Percentiles rank a stretch among this genome's conserved stretches.
These are phyloP conservation scores for Tachina grossa DNA, from an alignment of 2,888 invertebrate genomes.

Conservation along the genomic window DNA sequence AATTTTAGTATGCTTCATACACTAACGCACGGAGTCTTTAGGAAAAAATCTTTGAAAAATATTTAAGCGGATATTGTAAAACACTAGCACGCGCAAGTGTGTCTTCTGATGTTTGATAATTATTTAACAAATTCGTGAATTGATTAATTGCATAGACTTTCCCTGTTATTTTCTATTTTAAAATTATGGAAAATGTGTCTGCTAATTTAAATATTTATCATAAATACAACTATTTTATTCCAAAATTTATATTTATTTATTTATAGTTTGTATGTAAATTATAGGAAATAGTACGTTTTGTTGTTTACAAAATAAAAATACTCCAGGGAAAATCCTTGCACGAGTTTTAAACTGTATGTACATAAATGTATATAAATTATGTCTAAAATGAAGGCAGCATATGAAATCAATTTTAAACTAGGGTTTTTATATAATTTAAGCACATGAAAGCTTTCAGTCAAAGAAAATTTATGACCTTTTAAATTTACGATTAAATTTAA, in stretches of 20 bases:
- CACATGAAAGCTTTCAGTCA: slow-evolving; percentile 22
- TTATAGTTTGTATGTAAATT: slow-evolving; percentile 15
- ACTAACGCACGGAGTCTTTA: not conserved
- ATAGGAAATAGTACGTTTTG: not conserved
- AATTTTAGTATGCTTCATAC: not conserved
- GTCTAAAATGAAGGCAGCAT: not conserved
- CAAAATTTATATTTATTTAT: no score
- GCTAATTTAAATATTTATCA: not conserved
- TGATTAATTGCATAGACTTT: slow-evolving; percentile 70
- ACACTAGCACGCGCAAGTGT: slow-evolving; percentile 56
- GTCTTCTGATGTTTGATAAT: slow-evolving; percentile 55
- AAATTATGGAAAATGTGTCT: not conserved
- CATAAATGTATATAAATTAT: no score
- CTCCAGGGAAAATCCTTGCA: slow-evolving; percentile 51
- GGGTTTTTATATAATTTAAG: no score
- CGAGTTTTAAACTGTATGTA: no score
- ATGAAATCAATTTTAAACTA: slow-evolving; percentile 4
- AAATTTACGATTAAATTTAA: no score
- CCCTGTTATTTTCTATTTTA: not conserved
- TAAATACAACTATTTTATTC: no score
- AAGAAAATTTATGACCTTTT: slow-evolving; percentile 50
- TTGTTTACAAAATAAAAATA: slow-evolving; percentile 20
- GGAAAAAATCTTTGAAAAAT: slow-evolving; percentile 1
- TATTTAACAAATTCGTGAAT: slow-evolving; percentile 69
- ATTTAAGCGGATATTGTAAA: slow-evolving; percentile 48